Conservation (phyloP, 2,113 vertebrate species). For the Pluvianellus socialis region DNA sequence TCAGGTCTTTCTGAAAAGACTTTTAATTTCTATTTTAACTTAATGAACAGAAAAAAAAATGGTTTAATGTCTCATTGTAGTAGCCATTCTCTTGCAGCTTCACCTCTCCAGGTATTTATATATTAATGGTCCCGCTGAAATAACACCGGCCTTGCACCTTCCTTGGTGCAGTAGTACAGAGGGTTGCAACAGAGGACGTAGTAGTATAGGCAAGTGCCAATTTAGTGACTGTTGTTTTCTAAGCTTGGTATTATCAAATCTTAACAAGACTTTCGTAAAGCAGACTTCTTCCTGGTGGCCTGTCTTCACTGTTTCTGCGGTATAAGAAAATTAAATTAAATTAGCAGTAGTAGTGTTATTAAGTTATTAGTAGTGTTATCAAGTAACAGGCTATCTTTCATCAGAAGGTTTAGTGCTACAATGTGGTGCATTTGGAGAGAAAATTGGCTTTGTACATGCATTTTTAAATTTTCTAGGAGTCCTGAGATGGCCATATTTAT, state of each 20-base stretch:
- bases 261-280: background rate
- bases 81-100: background rate
- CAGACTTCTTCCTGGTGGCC: background rate
- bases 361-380: background rate
- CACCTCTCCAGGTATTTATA: background rate
- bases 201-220: background rate
- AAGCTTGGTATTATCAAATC: background rate
- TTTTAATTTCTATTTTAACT: background rate
- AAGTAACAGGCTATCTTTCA: background rate
- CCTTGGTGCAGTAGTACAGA: background rate
- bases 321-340: background rate
- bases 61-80: background rate
- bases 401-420: accelerated
- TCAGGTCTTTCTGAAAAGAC: background rate
- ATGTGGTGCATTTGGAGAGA: background rate
- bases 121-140: background rate
- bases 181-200: background rate
- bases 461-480: background rate
- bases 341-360: background rate
- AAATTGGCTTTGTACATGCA: background rate
- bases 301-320: background rate
- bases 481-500: background rate
- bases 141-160: background rate
- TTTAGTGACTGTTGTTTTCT: background rate
- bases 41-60: background rate